Evolutionary conservation across 2,888 invertebrate species (phyloP).

Genomic region (Scaptomyza reducta): DNA sequence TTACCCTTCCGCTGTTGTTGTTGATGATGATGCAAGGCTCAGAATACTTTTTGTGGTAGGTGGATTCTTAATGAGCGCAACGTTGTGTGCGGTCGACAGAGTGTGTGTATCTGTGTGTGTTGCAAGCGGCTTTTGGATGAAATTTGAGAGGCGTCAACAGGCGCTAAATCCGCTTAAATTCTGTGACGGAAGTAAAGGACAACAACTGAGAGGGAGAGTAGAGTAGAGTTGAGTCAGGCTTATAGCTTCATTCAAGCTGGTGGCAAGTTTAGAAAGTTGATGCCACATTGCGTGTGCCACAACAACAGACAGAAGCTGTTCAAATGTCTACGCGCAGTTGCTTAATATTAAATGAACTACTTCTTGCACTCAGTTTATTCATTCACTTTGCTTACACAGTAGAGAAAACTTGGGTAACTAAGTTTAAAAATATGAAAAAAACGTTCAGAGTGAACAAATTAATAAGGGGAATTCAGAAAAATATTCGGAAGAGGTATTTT

Average conservation of each 20-base stretch:
- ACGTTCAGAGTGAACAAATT: too few species aligned
- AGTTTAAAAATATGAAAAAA: too few species aligned
- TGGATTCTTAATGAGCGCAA: constrained; percentile 52
- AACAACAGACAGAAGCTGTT: constrained; percentile 54
- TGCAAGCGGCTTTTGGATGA: constrained; percentile 54
- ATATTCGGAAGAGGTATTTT: too few species aligned
- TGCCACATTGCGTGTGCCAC: constrained; percentile 53
- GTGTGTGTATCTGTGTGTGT: constrained; percentile 9
- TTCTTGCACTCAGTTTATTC: constrained; percentile 38
- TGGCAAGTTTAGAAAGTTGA: constrained; percentile 43
- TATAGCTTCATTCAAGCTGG: constrained; percentile 34
- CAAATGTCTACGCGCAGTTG: constrained; percentile 10
- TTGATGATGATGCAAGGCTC: constrained; percentile 51
- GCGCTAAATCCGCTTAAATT: constrained; percentile 80
- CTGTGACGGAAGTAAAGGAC: constrained; percentile 57
- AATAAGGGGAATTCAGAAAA: too few species aligned
- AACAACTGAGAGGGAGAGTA: background rate
- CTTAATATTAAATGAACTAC: constrained; percentile 44
- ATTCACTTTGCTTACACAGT: background rate
- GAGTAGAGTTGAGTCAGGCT: constrained; percentile 12
- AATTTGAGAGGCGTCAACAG: constrained; percentile 83
- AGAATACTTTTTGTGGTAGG: constrained; percentile 48
- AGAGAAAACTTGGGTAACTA: too few species aligned
- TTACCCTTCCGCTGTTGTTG: constrained; percentile 42
- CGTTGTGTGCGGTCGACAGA: constrained; percentile 73